Percentiles rank a stretch among this genome's conserved stretches.
Conservation (phyloP, 1,140 invertebrate genomes). For the Diachasma alloeum region DNA sequence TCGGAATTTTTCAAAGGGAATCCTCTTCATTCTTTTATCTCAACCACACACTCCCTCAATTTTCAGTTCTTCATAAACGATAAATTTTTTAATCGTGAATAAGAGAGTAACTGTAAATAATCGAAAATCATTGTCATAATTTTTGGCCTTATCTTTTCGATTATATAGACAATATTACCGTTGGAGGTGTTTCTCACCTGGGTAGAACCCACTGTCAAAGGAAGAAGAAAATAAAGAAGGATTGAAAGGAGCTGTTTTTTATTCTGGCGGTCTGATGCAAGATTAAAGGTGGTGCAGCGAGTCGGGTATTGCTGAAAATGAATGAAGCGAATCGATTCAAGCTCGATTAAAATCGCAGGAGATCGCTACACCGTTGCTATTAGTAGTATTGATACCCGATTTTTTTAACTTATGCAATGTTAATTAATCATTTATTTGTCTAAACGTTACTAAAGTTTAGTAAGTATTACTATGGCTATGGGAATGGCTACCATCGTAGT, state of each 20-base stretch:
- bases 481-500: no score
- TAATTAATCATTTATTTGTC: no score
- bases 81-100: neutral
- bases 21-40: neutral
- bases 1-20: neutral
- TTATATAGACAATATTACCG: neutral
- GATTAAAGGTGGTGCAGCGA: conserved; percentile 24
- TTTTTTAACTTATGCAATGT: no score
- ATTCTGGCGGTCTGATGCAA: conserved; percentile 16
- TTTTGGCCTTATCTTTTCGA: neutral
- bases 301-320: conserved; percentile 25
- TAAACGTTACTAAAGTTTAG: no score
- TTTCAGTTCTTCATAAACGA: neutral
- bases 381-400: neutral
- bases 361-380: neutral
- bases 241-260: neutral
- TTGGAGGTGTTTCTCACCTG: neutral
- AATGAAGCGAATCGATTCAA: conserved; percentile 20
- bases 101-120: neutral
- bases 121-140: neutral
- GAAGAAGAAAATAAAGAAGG: neutral
- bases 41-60: neutral
- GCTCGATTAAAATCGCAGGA: conserved; percentile 24
- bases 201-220: neutral
- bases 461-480: no score